Evolutionary conservation across 2,888 invertebrate genomes (phyloP), one percentile per base, ranked within the genome.

Genomic region (Nineta flava): DNA sequence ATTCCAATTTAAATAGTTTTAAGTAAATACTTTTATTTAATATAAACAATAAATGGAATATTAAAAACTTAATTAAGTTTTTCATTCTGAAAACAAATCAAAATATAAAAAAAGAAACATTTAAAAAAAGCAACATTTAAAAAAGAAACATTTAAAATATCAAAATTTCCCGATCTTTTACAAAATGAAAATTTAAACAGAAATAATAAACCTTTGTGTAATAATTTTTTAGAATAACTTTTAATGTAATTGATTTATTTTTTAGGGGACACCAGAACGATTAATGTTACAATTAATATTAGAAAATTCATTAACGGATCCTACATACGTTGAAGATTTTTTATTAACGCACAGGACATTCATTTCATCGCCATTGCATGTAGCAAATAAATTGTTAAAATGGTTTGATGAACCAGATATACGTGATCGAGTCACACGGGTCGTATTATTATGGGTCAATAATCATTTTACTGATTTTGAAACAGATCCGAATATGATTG

Each of bases 241-340:
- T n/a, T n/a, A n/a, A 9, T 26, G 31, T 26, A 15, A 46, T 13
- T 13, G 5, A 7, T 40, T 40, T 13, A 40, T 13, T 49, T 52
- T 59, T 16, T 59, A 75, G 69, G 96, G 91, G 15, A 88, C 92
- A 17, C 78, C 91, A 1, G 90, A 92, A 57, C 79, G 87, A 50
- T 71, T 99, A 53, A 87, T 97, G 80, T 75, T 84, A 58, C 95
- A 97, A 65, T 72, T 99, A 49, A 85, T 97, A 48, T 95, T 96
- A 68, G 97, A 97, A 63, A 92, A 94, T 67, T 87, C 91, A 35
- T 74, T 83, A 58, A 83, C 86, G 31, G 97, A 99, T 70, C 93
- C 95, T 9, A 95, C 93, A n/a, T 99, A 95, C 70, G 92, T 97
- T 43, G 96, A 99, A 71, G 99, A 99, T 70, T 99, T 99, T 65